Evolutionary conservation across 2,888 invertebrate species (phyloP), one percentile per base, ranked within the genome.

Genomic region (Pantelozetes paolii): DNA sequence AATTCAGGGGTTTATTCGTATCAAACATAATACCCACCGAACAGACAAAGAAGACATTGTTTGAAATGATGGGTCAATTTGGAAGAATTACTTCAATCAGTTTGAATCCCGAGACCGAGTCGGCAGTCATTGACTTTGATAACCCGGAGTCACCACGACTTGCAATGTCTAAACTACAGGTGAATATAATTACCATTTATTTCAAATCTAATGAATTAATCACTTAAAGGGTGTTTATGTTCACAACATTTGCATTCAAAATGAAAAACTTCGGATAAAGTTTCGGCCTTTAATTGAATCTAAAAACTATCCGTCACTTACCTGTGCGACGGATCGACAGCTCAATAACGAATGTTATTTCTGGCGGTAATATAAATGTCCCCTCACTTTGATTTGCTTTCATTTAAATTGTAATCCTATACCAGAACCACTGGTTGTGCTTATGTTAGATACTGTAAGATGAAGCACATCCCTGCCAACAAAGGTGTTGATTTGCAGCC

Each of bases 351-450:
- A 84, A 78, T 84, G 84, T 76, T 83, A 84, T 78, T 84, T 83
- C 76, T 84, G 84, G 84, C n/a, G n/a, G n/a, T n/a, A n/a, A n/a
- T n/a, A n/a, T n/a, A n/a, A n/a, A n/a, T n/a, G n/a, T n/a, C n/a
- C n/a, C n/a, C n/a, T n/a, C n/a, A n/a, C n/a, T n/a, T n/a, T n/a
- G n/a, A n/a, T n/a, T n/a, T n/a, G n/a, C n/a, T n/a, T n/a, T n/a
- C n/a, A n/a, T n/a, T n/a, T n/a, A n/a, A n/a, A n/a, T n/a, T n/a
- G n/a, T n/a, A n/a, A n/a, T n/a, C n/a, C n/a, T n/a, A n/a, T n/a
- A n/a, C n/a, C n/a, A 79, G 84, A 71, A 84, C 84, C 18, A 83
- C 83, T 15, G 84, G 84, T 32, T 84, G 84, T 79, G 79, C 80
- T 57, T 83, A 81, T 79, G 83, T 82, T 50, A 81, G 81, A 71